Evolutionary conservation across 2,113 vertebrate species (phyloP).

Genomic region (Macrotus californicus): DNA sequence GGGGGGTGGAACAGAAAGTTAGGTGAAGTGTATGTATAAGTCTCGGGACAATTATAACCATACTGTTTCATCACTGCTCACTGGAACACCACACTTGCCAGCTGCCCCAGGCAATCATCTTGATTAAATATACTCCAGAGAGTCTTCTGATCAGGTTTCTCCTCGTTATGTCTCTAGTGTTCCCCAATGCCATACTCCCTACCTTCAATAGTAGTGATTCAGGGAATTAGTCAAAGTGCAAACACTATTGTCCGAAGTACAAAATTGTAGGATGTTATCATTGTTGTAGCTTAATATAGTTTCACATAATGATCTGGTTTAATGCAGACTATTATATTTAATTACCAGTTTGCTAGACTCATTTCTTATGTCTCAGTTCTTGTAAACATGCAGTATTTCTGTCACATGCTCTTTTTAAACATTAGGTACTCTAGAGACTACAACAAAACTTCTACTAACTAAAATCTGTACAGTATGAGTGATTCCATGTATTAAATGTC

Average conservation of each 20-base stretch:
- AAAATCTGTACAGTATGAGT: background rate
- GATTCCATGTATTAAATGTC: background rate
- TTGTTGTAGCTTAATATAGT: background rate
- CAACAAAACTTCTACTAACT: background rate
- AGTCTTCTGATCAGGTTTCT: slow-evolving; percentile 22
- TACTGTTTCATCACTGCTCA: slow-evolving; percentile 9
- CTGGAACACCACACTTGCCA: background rate
- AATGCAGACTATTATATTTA: background rate
- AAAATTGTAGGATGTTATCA: slow-evolving; percentile 6
- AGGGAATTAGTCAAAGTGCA: background rate
- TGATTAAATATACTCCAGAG: slow-evolving; percentile 45
- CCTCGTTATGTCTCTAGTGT: slow-evolving; percentile 14
- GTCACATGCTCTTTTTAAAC: background rate
- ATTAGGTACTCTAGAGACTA: background rate
- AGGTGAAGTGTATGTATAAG: background rate
- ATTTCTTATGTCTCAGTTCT: background rate
- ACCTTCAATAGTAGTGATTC: background rate
- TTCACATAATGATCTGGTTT: background rate
- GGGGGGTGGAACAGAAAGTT: background rate
- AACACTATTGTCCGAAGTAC: background rate
- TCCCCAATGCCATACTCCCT: background rate
- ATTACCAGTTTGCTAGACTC: background rate
- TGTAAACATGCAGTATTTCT: background rate
- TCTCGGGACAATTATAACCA: slow-evolving; percentile 4
- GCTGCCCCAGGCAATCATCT: slow-evolving; percentile 14